Evolutionary conservation across 2,113 vertebrate species (phyloP).

Genomic region (Sinocyclocheilus anshuiensis): DNA sequence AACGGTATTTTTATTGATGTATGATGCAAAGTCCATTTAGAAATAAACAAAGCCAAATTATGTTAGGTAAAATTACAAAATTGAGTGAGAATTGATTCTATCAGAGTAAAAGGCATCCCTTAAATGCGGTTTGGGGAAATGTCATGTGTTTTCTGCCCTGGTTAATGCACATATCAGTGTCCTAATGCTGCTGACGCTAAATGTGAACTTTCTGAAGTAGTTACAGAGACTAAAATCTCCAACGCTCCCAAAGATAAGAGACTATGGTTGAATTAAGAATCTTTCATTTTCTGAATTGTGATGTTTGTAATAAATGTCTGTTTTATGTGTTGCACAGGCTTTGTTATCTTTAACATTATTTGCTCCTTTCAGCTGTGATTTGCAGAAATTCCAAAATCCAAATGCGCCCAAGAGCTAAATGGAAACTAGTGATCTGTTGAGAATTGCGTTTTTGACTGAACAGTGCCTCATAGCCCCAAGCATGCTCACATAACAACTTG

Average conservation of each 20-base stretch:
- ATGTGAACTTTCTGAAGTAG: constrained; percentile 43
- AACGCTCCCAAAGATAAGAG: constrained; percentile 80
- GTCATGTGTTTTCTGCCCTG: constrained; percentile 28
- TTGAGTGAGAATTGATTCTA: neutral
- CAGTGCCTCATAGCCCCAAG: neutral
- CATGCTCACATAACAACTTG: neutral
- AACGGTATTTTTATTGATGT: constrained; percentile 48
- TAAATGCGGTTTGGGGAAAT: neutral
- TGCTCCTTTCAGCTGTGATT: neutral
- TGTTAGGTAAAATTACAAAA: neutral
- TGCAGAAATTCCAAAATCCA: neutral
- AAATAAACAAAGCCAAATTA: constrained; percentile 36
- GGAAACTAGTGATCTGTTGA: neutral
- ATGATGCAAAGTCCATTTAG: constrained; percentile 51
- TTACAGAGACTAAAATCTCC: constrained; percentile 70
- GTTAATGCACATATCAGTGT: constrained; percentile 30
- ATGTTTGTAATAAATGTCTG: constrained; percentile 83
- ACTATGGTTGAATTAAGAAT: constrained; percentile 75
- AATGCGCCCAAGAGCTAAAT: neutral
- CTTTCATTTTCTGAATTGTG: constrained; percentile 73
- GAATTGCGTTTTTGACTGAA: neutral
- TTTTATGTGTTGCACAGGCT: constrained; percentile 60
- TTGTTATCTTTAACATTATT: neutral
- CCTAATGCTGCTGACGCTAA: constrained; percentile 6
- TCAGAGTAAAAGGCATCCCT: constrained; percentile 38